These are phyloP conservation scores for Stomatorhinus walkeri DNA, from an alignment of 2,797 vertebrate genomes.

Conservation along the genomic window DNA sequence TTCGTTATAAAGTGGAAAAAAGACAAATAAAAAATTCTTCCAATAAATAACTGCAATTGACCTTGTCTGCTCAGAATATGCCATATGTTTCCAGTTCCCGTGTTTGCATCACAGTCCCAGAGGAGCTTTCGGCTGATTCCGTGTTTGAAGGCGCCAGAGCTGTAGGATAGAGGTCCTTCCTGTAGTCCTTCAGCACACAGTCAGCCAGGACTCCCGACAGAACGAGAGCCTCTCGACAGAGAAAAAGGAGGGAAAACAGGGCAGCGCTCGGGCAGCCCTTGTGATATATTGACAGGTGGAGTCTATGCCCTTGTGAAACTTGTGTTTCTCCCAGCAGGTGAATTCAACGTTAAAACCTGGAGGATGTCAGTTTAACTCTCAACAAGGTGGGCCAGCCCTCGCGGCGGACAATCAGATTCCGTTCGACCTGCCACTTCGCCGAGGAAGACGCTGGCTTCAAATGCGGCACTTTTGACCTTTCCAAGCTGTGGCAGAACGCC, in stretches of 20 bases:
- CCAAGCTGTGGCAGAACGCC: slow-evolving; percentile 59
- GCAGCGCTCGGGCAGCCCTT: slow-evolving; percentile 57
- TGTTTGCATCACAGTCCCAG: slow-evolving; percentile 69
- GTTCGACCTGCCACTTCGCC: slow-evolving; percentile 61
- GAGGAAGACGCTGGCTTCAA: slow-evolving; percentile 59
- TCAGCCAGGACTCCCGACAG: slow-evolving; percentile 29
- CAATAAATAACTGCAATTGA: slow-evolving; percentile 78
- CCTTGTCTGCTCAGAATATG: slow-evolving; percentile 75
- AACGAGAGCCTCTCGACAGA: neutral
- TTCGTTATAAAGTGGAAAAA: neutral
- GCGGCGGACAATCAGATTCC: slow-evolving; percentile 68
- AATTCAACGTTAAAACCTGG: slow-evolving; percentile 64
- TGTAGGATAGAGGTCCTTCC: slow-evolving; percentile 30
- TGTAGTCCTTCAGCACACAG: neutral
- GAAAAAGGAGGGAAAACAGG: slow-evolving; percentile 27
- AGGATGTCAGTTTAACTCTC: slow-evolving; percentile 61
- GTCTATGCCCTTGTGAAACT: slow-evolving; percentile 71
- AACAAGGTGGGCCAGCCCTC: slow-evolving; percentile 51
- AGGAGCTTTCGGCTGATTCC: slow-evolving; percentile 65
- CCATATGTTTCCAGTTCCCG: slow-evolving; percentile 76
- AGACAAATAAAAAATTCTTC: slow-evolving; percentile 48
- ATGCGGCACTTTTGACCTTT: slow-evolving; percentile 69
- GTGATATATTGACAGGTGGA: slow-evolving; percentile 81
- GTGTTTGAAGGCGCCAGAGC: slow-evolving; percentile 49
- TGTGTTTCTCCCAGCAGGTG: slow-evolving; percentile 71